Conservation (phyloP, 2,797 vertebrate genomes). For the Leptodactylus fallax region DNA sequence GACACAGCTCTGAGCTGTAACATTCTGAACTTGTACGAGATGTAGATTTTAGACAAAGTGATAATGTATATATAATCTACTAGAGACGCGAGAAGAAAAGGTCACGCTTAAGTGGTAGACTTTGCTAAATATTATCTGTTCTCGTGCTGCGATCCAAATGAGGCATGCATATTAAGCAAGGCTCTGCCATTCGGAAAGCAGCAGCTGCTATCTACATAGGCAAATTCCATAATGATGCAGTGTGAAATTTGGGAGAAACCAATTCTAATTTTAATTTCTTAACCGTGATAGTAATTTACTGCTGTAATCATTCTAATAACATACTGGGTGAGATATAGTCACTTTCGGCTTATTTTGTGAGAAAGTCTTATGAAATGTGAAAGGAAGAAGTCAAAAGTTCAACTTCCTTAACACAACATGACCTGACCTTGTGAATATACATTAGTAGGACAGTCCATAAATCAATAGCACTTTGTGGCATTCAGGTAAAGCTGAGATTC, state of each 20-base stretch:
- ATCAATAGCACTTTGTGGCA: neutral
- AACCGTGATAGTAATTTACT: constrained; percentile 44
- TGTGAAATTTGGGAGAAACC: constrained; percentile 49
- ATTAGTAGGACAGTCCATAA: neutral
- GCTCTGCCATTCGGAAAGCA: constrained; percentile 15
- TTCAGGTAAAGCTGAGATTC: neutral
- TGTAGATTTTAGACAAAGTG: neutral
- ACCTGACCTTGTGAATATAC: constrained; percentile 9
- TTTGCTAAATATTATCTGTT: constrained; percentile 27
- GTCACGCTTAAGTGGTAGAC: neutral
- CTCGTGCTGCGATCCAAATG: constrained; percentile 30
- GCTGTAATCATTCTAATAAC: constrained; percentile 9
- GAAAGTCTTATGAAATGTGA: neutral
- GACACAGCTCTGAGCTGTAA: neutral
- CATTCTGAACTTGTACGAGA: neutral
- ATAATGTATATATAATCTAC: neutral
- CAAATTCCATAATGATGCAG: constrained; percentile 43
- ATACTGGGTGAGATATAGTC: neutral
- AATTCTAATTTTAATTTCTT: constrained; percentile 38
- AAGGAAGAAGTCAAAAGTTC: constrained; percentile 12
- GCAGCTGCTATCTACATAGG: constrained; percentile 37
- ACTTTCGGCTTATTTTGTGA: neutral
- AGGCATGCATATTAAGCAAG: constrained; percentile 30
- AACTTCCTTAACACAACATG: neutral
- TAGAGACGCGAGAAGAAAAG: neutral